A percentile compares a stretch with the other conserved stretches of the same genome.
Conservation (phyloP, 2,113 vertebrate species). For the Datnioides undecimradiatus region DNA sequence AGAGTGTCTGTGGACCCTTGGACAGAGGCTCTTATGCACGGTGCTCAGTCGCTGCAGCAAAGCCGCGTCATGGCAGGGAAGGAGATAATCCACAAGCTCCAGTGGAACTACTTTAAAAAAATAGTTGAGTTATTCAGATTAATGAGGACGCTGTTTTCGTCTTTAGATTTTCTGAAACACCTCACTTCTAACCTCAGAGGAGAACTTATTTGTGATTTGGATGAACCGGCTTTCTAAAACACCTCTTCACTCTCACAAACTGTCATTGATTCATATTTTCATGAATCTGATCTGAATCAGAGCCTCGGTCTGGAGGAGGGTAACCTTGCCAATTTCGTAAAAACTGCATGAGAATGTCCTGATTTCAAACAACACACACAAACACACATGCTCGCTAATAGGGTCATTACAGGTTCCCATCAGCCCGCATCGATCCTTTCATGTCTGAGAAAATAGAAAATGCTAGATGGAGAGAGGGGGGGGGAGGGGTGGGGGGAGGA, state of each 20-base stretch:
- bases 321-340: not conserved
- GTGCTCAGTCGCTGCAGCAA: too few species aligned
- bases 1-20: too few species aligned
- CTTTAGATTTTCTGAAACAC: too few species aligned
- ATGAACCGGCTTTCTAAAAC: too few species aligned
- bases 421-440: constrained; percentile 40
- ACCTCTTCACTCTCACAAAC: not conserved
- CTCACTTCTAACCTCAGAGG: too few species aligned
- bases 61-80: too few species aligned
- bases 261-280: not conserved
- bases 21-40: too few species aligned
- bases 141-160: not conserved
- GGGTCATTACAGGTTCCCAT: constrained; percentile 55
- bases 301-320: not conserved
- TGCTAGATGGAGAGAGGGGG: constrained; percentile 24
- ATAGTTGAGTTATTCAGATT: not conserved
- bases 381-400: constrained; percentile 19
- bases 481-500: not conserved
- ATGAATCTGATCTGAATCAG: not conserved
- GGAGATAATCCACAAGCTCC: too few species aligned
- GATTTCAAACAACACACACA: constrained; percentile 34
- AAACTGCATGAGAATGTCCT: not conserved
- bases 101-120: too few species aligned
- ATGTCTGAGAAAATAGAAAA: constrained; percentile 54
- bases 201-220: too few species aligned